Percentiles rank a stretch among this genome's conserved stretches.
These are phyloP conservation scores for Siniperca undulata DNA, from an alignment of 2,797 vertebrate genomes.

Conservation along the genomic window DNA sequence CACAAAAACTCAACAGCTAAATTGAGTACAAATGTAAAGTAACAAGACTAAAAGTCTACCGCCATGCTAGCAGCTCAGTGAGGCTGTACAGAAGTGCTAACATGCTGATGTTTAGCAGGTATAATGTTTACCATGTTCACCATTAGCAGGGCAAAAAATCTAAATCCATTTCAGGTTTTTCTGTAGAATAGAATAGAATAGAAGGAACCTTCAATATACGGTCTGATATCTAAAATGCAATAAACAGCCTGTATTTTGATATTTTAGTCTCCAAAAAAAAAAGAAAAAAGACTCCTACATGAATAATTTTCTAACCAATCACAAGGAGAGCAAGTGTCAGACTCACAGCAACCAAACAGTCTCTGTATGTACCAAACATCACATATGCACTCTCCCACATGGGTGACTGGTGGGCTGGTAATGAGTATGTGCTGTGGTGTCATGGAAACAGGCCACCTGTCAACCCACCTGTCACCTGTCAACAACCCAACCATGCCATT, in stretches of 20 bases:
- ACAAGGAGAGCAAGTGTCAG: conserved; percentile 18
- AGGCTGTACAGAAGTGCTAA: background rate
- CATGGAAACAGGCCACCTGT: conserved; percentile 61
- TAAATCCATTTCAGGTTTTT: background rate
- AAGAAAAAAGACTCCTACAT: conserved; percentile 12
- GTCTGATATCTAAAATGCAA: background rate
- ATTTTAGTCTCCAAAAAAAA: background rate
- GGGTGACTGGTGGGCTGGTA: conserved; percentile 12
- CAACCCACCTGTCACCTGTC: conserved; percentile 62
- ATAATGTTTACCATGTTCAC: background rate
- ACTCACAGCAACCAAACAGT: conserved; percentile 2
- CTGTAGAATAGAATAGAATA: background rate
- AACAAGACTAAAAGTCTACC: background rate
- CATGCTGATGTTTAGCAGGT: background rate
- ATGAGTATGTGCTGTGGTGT: conserved; percentile 43
- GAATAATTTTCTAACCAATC: conserved; percentile 10
- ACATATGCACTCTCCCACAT: conserved; percentile 24
- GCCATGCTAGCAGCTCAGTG: background rate
- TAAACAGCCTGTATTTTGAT: background rate
- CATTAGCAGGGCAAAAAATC: background rate
- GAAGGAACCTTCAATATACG: background rate
- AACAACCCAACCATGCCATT: conserved; percentile 23
- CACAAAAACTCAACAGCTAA: background rate
- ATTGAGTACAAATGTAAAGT: background rate
- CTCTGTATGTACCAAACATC: conserved; percentile 20